These are phyloP conservation scores for Antigone vipio DNA, from an alignment of 2,113 vertebrate species.

Conservation along the genomic window DNA sequence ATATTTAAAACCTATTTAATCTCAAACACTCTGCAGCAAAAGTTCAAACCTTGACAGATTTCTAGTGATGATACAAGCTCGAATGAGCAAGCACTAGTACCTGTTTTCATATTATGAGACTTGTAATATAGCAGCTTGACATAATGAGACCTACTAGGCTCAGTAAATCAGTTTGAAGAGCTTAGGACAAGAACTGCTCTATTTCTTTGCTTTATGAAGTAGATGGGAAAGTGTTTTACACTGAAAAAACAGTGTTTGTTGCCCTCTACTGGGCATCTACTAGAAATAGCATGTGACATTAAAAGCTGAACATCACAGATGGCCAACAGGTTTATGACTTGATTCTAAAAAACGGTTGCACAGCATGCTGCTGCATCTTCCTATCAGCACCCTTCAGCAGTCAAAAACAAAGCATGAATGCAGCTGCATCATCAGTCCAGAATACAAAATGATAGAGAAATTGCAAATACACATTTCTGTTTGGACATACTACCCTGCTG, in stretches of 20 bases:
- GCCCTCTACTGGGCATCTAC: not conserved
- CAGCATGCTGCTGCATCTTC: not conserved
- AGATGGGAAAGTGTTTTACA: not conserved
- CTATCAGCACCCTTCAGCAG: not conserved
- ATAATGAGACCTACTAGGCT: not conserved
- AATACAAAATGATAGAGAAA: not conserved
- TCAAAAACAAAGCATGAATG: not conserved
- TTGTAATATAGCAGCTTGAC: not conserved
- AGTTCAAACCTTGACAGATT: not conserved
- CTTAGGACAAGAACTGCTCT: not conserved
- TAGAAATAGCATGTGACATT: not conserved
- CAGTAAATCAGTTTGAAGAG: not conserved
- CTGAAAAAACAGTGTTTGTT: not conserved
- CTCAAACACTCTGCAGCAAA: not conserved
- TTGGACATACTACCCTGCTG: not conserved
- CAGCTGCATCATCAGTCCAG: accelerated
- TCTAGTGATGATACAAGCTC: not conserved
- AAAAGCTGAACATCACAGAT: not conserved
- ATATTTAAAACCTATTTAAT: not conserved
- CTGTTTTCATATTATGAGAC: not conserved
- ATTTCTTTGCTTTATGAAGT: not conserved
- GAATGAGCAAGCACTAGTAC: not conserved
- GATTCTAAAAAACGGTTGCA: not conserved
- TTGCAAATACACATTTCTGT: not conserved
- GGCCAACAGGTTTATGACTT: not conserved